Conservation (phyloP, 2,797 vertebrate genomes). For the Austrolebias charrua region DNA sequence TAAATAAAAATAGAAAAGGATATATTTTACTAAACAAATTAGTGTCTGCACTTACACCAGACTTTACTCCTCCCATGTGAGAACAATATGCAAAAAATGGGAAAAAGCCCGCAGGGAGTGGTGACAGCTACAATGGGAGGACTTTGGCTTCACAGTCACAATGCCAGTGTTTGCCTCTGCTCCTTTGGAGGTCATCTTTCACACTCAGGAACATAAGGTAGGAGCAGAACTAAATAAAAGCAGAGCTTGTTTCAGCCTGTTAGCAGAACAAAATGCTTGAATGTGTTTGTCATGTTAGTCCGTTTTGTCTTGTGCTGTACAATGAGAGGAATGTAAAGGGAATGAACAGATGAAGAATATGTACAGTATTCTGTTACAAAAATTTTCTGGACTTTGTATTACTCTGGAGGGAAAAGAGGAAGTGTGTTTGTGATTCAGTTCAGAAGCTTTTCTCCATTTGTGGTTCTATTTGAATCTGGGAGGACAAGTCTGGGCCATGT, state of each 20-base stretch:
- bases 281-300: neutral
- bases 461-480: constrained; percentile 10
- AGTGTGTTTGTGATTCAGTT: neutral
- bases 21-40: constrained; percentile 19
- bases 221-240: constrained; percentile 1
- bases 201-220: constrained; percentile 40
- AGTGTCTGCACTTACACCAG: constrained; percentile 10
- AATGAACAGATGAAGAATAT: neutral
- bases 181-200: constrained; percentile 37
- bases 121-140: constrained; percentile 28
- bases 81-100: constrained; percentile 12
- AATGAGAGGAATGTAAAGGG: neutral
- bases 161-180: constrained; percentile 28
- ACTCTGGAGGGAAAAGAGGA: neutral
- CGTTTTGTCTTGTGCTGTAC: constrained; percentile 1
- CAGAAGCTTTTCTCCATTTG: neutral
- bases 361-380: neutral
- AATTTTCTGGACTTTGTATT: neutral
- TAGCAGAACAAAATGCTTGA: neutral
- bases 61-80: constrained; percentile 44
- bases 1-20: neutral
- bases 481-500: constrained; percentile 12
- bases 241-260: neutral
- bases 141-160: constrained; percentile 43
- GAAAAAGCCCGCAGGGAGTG: constrained; percentile 43